A percentile compares a stretch with the other conserved stretches of the same genome.
Evolutionary conservation across 2,888 invertebrate species (phyloP).

Genomic region (Belgica antarctica): DNA sequence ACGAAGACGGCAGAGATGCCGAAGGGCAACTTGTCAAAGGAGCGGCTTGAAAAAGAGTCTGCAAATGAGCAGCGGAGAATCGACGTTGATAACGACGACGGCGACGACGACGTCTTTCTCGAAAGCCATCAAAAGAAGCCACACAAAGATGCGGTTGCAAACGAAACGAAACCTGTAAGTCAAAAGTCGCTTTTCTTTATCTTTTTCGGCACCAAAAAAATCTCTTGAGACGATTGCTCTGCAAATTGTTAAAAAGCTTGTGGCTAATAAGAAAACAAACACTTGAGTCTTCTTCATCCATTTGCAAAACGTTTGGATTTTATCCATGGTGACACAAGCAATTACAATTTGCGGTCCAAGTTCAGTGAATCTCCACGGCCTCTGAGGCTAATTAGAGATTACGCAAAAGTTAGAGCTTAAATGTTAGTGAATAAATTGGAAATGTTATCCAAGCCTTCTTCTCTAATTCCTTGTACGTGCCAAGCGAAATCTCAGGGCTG

Average conservation of each 20-base stretch:
- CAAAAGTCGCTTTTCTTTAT: too few relatives aligned
- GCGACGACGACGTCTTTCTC: slow-evolving; percentile 36
- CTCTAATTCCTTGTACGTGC: not conserved
- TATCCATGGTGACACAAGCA: not conserved
- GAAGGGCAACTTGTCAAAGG: not conserved
- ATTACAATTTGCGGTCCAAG: not conserved
- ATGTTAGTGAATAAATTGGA: not conserved
- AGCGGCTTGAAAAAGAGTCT: not conserved
- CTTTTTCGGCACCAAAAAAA: too few relatives aligned
- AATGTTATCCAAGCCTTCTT: not conserved
- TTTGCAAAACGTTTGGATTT: not conserved
- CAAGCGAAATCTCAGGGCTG: too few relatives aligned
- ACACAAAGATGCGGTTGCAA: not conserved
- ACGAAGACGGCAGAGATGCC: not conserved
- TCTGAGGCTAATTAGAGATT: slow-evolving; percentile 5
- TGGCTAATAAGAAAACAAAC: not conserved
- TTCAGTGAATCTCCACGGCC: too few relatives aligned
- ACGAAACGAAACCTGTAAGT: slow-evolving; percentile 10
- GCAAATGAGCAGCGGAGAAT: not conserved
- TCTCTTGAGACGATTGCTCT: not conserved
- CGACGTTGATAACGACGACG: not conserved
- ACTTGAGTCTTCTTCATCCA: not conserved
- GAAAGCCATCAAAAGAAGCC: not conserved
- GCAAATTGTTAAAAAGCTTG: not conserved
- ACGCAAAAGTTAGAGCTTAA: not conserved